A percentile compares a stretch with the other conserved stretches of the same genome.
Conservation (phyloP, 1,140 invertebrate species). For the Drosophila aff. region DNA sequence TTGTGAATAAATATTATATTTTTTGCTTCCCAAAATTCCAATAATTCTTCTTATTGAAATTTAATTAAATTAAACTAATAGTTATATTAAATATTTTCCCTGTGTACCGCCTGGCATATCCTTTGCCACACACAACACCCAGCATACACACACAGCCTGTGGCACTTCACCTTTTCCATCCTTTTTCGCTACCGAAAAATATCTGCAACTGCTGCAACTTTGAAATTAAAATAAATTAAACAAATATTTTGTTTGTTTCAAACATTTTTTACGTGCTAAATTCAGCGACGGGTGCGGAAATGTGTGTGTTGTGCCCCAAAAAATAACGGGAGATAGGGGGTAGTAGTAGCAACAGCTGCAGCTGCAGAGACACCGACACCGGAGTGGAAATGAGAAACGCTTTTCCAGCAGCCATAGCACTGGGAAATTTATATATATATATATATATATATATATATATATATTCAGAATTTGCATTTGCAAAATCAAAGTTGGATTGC, state of each 20-base stretch:
- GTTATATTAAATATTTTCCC: not conserved
- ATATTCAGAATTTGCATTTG: slow-evolving; percentile 54
- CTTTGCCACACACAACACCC: slow-evolving; percentile 38
- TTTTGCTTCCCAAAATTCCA: not conserved
- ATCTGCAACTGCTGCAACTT: slow-evolving; percentile 77
- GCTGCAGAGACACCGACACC: slow-evolving; percentile 37
- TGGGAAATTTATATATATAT: slow-evolving; percentile 22
- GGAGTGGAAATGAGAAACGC: slow-evolving; percentile 37
- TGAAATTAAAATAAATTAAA: slow-evolving; percentile 82
- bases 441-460: slow-evolving; percentile 1
- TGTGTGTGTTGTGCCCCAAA: slow-evolving; percentile 29
- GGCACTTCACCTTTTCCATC: slow-evolving; percentile 34
- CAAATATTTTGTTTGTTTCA: slow-evolving; percentile 81
- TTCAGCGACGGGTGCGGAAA: slow-evolving; percentile 61
- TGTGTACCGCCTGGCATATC: slow-evolving; percentile 40
- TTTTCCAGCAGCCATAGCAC: slow-evolving; percentile 7
- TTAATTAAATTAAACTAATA: not conserved
- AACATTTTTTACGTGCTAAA: slow-evolving; percentile 74
- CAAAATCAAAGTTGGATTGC: slow-evolving; percentile 49
- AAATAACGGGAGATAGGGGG: slow-evolving; percentile 20
- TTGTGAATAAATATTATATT: no score
- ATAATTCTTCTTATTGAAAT: not conserved
- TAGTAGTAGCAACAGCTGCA: slow-evolving; percentile 42
- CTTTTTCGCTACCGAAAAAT: slow-evolving; percentile 39
- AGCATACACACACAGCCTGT: slow-evolving; percentile 30